Evolutionary conservation across 2,797 vertebrate species (phyloP).

Genomic region (Sebastes wilsoni): DNA sequence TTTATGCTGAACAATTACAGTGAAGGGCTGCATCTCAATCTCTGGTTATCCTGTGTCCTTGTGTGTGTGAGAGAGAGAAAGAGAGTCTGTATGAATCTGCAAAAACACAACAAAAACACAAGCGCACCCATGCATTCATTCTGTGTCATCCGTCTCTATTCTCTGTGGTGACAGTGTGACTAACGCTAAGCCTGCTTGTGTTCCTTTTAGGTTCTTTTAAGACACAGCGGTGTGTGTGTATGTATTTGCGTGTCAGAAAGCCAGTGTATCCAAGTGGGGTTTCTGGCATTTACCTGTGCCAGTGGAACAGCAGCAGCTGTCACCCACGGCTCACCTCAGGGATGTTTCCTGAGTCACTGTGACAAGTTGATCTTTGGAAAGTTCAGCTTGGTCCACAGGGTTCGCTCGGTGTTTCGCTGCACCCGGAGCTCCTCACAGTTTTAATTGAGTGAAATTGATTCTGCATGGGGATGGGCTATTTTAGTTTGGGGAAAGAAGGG

Average conservation of each 20-base stretch:
- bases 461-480: not conserved
- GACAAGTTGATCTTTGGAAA: slow-evolving; percentile 83
- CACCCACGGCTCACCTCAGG: slow-evolving; percentile 77
- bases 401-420: slow-evolving; percentile 38
- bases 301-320: slow-evolving; percentile 74
- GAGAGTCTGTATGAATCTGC: not conserved
- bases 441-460: slow-evolving; percentile 21
- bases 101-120: not conserved
- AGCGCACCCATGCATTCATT: not conserved
- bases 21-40: not conserved
- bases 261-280: slow-evolving; percentile 56
- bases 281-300: slow-evolving; percentile 82
- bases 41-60: not conserved
- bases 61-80: not conserved
- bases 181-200: slow-evolving; percentile 15
- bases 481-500: not conserved
- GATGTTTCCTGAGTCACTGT: slow-evolving; percentile 80
- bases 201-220: slow-evolving; percentile 21
- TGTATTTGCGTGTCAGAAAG: slow-evolving; percentile 13
- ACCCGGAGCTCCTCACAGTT: not conserved
- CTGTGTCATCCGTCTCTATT: not conserved
- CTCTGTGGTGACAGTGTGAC: not conserved
- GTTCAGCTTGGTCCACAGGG: slow-evolving; percentile 70
- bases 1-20: not conserved
- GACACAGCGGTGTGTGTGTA: not conserved